These are phyloP conservation scores for Anthoscopus minutus DNA, from an alignment of 2,113 vertebrate genomes.

Conservation along the genomic window DNA sequence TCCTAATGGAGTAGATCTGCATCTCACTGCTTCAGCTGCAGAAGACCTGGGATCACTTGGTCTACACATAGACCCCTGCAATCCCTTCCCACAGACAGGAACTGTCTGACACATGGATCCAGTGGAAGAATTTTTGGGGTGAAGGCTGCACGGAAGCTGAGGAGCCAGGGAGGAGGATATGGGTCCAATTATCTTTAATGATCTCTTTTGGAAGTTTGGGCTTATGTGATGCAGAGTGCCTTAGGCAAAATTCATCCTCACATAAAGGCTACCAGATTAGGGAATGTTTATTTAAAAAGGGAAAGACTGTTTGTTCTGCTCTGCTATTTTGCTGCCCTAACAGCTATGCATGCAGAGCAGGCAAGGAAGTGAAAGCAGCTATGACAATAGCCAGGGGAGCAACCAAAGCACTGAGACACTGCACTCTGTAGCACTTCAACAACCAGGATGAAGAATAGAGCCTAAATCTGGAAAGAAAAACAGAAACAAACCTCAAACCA, in stretches of 20 bases:
- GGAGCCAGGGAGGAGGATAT: neutral
- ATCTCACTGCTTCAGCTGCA: neutral
- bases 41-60: neutral
- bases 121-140: neutral
- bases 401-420: rapidly evolving
- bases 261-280: conserved; percentile 41
- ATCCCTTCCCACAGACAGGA: neutral
- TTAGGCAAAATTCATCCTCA: neutral
- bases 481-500: neutral
- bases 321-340: conserved; percentile 19
- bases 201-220: neutral
- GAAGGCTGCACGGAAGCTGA: neutral
- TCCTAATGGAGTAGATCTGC: neutral
- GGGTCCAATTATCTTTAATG: neutral
- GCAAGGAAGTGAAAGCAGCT: neutral
- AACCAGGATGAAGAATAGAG: neutral
- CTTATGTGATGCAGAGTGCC: neutral
- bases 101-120: neutral
- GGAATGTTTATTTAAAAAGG: conserved; percentile 52
- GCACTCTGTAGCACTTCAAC: neutral
- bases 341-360: neutral
- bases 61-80: neutral
- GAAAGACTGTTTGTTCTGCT: neutral
- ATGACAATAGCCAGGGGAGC: conserved; percentile 6
- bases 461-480: neutral